Evolutionary conservation across 2,888 invertebrate species (phyloP).

Genomic region (Aquatica leii): DNA sequence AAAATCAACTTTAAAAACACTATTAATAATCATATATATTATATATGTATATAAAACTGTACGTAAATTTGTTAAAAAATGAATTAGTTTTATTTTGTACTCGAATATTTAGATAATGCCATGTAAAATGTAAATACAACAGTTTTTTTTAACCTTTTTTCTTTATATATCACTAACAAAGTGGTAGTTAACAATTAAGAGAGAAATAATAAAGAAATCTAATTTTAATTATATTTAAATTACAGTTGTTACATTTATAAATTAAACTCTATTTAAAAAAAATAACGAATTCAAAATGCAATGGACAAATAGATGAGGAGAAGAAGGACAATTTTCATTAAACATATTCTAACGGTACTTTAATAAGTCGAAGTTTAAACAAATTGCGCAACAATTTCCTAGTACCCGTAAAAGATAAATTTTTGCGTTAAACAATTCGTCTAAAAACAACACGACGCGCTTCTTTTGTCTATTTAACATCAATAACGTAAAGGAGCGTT

Average conservation of each 20-base stretch:
- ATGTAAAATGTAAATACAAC: conserved; percentile 22
- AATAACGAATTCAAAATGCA: conserved; percentile 50
- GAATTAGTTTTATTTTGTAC: conserved; percentile 32
- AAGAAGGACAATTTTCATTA: conserved; percentile 34
- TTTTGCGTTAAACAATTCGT: conserved; percentile 9
- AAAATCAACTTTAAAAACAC: conserved; percentile 26
- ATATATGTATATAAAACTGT: conserved; percentile 30
- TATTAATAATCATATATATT: conserved; percentile 24
- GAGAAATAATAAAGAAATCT: conserved; percentile 48
- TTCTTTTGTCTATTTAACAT: no score
- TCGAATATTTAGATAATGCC: conserved; percentile 32
- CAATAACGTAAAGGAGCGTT: not conserved
- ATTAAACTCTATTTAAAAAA: conserved; percentile 54
- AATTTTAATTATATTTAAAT: conserved; percentile 52
- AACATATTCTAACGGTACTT: conserved; percentile 37
- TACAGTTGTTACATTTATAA: conserved; percentile 52
- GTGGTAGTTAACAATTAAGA: conserved; percentile 29
- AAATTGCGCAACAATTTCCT: conserved; percentile 36
- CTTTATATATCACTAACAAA: conserved; percentile 20
- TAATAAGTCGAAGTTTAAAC: conserved; percentile 34
- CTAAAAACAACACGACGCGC: conserved; percentile 13
- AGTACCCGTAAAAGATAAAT: conserved; percentile 30
- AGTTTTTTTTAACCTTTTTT: conserved; percentile 9
- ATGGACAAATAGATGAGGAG: conserved; percentile 55
- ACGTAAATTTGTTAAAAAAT: conserved; percentile 28